Evolutionary conservation across 1,140 invertebrate genomes (phyloP).

Genomic region (Berghia stephanieae): DNA sequence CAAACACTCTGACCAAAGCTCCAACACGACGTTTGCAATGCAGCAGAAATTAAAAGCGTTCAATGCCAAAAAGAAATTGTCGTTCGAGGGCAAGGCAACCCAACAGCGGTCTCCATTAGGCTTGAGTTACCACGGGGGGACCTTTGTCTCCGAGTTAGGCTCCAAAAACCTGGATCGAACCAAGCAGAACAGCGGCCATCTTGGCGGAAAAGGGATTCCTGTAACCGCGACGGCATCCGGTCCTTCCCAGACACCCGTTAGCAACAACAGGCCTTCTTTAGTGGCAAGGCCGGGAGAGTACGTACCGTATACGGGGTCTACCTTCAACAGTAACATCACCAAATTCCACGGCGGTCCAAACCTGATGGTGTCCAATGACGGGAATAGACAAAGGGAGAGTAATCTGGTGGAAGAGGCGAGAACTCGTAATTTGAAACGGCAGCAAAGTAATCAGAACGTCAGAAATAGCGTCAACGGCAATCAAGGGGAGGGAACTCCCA

Average conservation of each 20-base stretch:
- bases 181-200: neutral
- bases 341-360: neutral
- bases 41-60: neutral
- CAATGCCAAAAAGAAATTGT: neutral
- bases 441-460: neutral
- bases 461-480: neutral
- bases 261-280: neutral
- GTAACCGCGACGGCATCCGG: neutral
- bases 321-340: neutral
- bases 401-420: conserved; percentile 15
- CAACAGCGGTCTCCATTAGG: neutral
- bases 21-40: neutral
- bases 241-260: neutral
- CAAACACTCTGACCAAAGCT: neutral
- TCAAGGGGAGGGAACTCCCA: neutral
- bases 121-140: neutral
- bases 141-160: too few species aligned
- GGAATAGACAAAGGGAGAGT: neutral
- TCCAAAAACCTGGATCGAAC: neutral
- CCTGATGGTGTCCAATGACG: neutral
- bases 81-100: neutral
- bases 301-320: neutral
- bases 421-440: conserved; percentile 14
- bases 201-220: neutral
- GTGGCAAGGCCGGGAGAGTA: neutral